Conservation (phyloP, 2,113 vertebrate species). For the Callochromis pleurospilus region DNA sequence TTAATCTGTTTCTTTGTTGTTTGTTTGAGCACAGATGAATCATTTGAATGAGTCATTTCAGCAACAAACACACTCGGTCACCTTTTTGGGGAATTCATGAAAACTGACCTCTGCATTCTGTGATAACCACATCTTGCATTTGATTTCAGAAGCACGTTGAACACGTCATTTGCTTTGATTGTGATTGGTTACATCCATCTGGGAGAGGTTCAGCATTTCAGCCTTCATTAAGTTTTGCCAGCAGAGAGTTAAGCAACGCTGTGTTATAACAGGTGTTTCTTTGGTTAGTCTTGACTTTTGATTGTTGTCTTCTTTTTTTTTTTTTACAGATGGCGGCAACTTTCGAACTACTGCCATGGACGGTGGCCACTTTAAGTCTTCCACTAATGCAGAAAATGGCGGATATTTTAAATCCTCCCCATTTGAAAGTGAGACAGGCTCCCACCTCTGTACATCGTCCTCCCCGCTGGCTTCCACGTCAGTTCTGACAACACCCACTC, state of each 20-base stretch:
- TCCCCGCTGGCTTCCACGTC: slow-evolving; percentile 86
- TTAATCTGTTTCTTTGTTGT: background rate
- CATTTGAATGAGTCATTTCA: background rate
- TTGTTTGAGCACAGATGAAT: background rate
- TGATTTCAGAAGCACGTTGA: slow-evolving; percentile 19
- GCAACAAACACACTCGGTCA: background rate
- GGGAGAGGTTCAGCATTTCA: background rate
- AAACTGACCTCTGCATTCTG: slow-evolving; percentile 1
- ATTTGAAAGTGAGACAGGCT: slow-evolving; percentile 74
- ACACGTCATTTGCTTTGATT: slow-evolving; percentile 30
- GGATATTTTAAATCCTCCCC: slow-evolving; percentile 76
- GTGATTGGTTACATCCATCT: slow-evolving; percentile 32
- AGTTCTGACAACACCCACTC: slow-evolving; percentile 72
- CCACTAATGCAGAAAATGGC: slow-evolving; percentile 73
- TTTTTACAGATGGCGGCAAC: slow-evolving; percentile 32
- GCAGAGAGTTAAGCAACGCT: background rate
- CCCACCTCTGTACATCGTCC: slow-evolving; percentile 67
- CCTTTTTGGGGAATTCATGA: slow-evolving; percentile 1
- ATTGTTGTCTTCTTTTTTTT: background rate
- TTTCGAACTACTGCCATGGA: slow-evolving; percentile 61
- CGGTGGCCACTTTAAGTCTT: slow-evolving; percentile 63
- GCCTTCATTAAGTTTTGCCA: background rate
- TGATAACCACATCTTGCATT: slow-evolving; percentile 8
- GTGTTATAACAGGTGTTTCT: background rate
- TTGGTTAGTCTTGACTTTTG: background rate